phyloP scores from a whole-genome alignment of 2,797 vertebrate species.

The Hapalemur alaotrensis region DNA sequence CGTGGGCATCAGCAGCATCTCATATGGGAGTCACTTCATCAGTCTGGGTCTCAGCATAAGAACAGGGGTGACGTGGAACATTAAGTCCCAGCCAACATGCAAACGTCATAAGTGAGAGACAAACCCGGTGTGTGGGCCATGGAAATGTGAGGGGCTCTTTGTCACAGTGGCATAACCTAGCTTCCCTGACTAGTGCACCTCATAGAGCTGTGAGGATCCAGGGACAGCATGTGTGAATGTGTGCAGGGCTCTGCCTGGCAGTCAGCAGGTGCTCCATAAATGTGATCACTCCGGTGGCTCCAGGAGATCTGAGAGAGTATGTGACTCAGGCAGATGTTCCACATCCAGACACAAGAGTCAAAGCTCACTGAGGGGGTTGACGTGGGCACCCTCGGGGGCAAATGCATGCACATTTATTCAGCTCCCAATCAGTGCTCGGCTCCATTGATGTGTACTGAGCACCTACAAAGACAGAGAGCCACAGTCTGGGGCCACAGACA shows the following conservation, averaged over 20 bases:
- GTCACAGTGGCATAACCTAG: neutral
- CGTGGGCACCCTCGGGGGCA: neutral
- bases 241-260: neutral
- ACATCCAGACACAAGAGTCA: neutral
- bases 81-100: neutral
- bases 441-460: neutral
- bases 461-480: neutral
- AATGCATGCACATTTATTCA: neutral
- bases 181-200: neutral
- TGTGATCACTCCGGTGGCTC: neutral
- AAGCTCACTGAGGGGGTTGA: neutral
- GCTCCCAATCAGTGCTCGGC: neutral
- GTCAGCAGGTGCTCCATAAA: neutral
- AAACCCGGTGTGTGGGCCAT: rapidly evolving
- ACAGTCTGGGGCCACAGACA: neutral
- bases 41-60: neutral
- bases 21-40: neutral
- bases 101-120: neutral
- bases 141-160: neutral
- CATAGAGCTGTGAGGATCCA: rapidly evolving
- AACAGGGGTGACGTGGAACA: neutral
- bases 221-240: rapidly evolving
- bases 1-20: neutral
- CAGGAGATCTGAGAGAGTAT: neutral
- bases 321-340: neutral